phyloP scores from a whole-genome alignment of 2,797 vertebrate species.

The Dromococcyx pavoninus region DNA sequence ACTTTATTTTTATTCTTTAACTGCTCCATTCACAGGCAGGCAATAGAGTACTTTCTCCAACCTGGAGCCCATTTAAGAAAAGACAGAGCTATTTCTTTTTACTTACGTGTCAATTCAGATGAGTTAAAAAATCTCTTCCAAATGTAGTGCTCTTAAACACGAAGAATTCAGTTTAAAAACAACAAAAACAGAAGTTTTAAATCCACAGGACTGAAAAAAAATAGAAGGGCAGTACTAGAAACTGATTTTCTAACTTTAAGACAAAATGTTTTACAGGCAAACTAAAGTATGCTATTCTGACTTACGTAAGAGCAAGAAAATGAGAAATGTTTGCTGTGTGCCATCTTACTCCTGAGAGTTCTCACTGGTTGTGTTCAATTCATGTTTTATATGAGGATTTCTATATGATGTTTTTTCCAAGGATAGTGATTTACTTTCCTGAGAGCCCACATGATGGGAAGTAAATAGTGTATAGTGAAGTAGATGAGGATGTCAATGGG shows the following conservation, averaged over 20 bases:
- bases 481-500: not conserved
- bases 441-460: not conserved
- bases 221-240: not conserved
- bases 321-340: not conserved
- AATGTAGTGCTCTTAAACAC: constrained; percentile 3
- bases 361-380: not conserved
- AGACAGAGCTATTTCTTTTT: not conserved
- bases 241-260: not conserved
- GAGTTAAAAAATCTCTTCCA: constrained; percentile 36
- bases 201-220: not conserved
- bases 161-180: not conserved
- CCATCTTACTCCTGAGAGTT: not conserved
- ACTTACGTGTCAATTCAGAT: not conserved
- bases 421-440: not conserved
- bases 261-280: not conserved
- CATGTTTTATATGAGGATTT: not conserved
- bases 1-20: not conserved
- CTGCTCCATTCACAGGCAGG: not conserved
- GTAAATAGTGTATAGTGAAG: not conserved
- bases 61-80: constrained; percentile 4
- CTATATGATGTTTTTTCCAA: not conserved
- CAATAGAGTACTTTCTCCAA: not conserved
- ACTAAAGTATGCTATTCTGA: not conserved
- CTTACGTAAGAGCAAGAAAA: not conserved
- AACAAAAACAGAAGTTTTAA: not conserved